Conservation (phyloP, 2,797 vertebrate genomes). For the Epinephelus coioides region DNA sequence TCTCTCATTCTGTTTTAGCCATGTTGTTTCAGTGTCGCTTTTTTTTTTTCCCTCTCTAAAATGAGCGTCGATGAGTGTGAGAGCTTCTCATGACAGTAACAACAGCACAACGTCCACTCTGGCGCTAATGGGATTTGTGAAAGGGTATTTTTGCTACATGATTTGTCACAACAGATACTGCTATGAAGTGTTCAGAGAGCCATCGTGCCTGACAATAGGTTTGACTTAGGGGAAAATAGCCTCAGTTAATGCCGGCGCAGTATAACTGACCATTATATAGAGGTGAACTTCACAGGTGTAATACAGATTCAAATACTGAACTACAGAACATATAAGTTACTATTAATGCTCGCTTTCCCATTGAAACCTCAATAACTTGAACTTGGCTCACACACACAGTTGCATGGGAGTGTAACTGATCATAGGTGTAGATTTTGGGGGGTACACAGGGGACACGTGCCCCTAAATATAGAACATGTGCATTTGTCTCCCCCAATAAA, state of each 20-base stretch:
- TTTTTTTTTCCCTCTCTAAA: background rate
- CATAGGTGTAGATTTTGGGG: no score
- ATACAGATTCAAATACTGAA: constrained; percentile 13
- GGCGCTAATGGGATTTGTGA: constrained; percentile 35
- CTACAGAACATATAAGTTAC: background rate
- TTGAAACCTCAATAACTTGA: background rate
- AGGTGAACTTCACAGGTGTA: constrained; percentile 20
- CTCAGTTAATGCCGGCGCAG: constrained; percentile 17
- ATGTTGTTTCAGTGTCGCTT: constrained; percentile 21
- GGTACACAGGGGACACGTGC: no score
- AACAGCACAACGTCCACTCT: constrained; percentile 21
- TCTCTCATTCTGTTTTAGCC: constrained; percentile 13
- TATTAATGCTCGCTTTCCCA: background rate
- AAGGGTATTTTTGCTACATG: constrained; percentile 36
- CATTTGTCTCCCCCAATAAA: no score
- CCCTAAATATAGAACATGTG: no score
- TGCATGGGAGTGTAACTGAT: background rate
- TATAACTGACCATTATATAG: constrained; percentile 36
- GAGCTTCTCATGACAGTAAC: constrained; percentile 21
- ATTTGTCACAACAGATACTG: constrained; percentile 33
- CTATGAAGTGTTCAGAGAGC: constrained; percentile 31
- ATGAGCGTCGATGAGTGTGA: constrained; percentile 6
- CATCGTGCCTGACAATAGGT: constrained; percentile 26
- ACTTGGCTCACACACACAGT: background rate
- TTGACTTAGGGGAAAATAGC: constrained; percentile 47